Evolutionary conservation across 1,140 invertebrate species (phyloP), one percentile per base, ranked within the genome.

Genomic region (Polypedilum pembai): DNA sequence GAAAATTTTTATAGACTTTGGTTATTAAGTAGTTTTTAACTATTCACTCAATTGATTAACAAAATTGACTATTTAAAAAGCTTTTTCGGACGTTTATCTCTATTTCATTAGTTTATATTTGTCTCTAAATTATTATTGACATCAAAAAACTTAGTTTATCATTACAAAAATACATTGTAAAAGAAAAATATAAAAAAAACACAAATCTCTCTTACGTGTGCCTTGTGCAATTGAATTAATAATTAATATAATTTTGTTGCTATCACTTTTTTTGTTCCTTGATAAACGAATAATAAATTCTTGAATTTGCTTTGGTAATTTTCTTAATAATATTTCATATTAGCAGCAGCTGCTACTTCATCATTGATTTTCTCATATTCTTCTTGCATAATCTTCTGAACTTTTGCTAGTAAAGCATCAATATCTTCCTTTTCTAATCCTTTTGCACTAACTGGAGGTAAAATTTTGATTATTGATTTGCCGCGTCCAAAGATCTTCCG

Each of bases 401-500:
- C 85, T 75, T 87, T 84, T 0, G 90, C 86, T 40, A 92, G 86
- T n/a, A 93, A 77, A n/a, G 83, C 75, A 0, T 84, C 81, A 74
- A 93, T 84, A 78, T 91, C 84, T 0, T 89, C 87, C 78, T 87
- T 89, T 0, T 82, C 85, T 63, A 88, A 78, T 41, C 87, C 87
- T 73, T 86, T 82, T 0, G 91, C 92, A 69, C 86, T 79, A 76
- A 92, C 89, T 65, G 88, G 80, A 0, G 91, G 91, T 76, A 93
- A 80, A 80, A 93, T 90, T 41, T 87, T 87, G 40, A 93, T 88
- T 12, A 88, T 85, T 76, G 86, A 74, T 78, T 83, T 85, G 90
- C 92, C 92, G 83, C 86, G 84, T 76, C 90, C 87, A 82, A 94
- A 96, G 76, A 85, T 87, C 77, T 89, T 89, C 66, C 87, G 85